Base-by-base conservation (phyloP, 2,113 vertebrate genomes). In the Zingel zingel region DNA sequence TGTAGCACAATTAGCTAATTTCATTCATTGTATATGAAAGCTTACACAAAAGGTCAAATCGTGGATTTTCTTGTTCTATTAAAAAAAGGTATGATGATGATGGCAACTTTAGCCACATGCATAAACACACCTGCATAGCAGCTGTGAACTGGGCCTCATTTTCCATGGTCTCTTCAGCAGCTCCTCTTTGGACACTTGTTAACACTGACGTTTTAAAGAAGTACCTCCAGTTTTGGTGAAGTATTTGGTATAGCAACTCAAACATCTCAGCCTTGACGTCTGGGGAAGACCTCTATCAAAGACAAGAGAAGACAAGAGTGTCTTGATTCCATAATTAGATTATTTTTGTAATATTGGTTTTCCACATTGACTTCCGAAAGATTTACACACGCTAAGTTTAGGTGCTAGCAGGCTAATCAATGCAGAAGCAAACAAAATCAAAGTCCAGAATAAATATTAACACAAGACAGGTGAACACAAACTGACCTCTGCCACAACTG, bases 201-300 rank as follows among this genome's bases (percentile, higher is more conserved):
- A 99, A 91, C 76, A 99, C 94, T 0, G 96, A 98, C 3, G 97
- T 97, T 88, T 98, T 98, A 92, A 99, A 99, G 95, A 99, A 99
- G 95, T 98, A 98, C 91, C 98, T 95, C 98, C 98, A 99, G 85
- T 99, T 99, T 89, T 99, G 97, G 92, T 99, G 98, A 75, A 99
- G 96, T 18, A 97, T 94, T 92, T 97, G 96, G 91, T 98, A 99
- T n/a, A 99, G 96, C 68, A 99, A 94, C 92, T 99, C 98, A 1
- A 99, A 99, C 79, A 99, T 89, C 89, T 99, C 98, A 0, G 97
- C 97, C 83, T 99, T 99, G 91, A 99, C 97, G 33, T 99, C 98
- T 6, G 98, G 98, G 64, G 98, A 99, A 0, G 98, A 97, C 2
- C 97, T 96, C 98, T 99, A 75, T 47, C 5, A 62, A 48, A 65